Conservation (phyloP, 1,140 invertebrate genomes). For the Mycetomoellerius zeteki region DNA sequence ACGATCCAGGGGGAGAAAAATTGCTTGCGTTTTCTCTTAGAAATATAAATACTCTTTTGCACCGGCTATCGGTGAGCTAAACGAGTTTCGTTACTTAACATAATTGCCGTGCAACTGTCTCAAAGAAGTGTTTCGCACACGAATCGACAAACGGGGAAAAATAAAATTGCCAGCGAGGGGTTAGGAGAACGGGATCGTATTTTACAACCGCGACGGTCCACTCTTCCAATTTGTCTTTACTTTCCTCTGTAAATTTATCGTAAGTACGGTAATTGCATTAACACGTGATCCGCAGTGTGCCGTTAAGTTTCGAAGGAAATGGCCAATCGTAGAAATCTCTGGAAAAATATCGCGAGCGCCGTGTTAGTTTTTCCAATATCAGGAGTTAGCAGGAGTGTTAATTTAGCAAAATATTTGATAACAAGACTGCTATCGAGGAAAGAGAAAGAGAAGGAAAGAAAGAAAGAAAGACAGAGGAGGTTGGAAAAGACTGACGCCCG, state of each 20-base stretch:
- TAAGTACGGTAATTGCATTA: constrained; percentile 60
- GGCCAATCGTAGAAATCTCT: constrained; percentile 2
- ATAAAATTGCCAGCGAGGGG: background rate
- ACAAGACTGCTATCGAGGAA: background rate
- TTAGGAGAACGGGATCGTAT: background rate
- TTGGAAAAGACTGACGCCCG: background rate
- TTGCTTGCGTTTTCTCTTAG: constrained; percentile 19
- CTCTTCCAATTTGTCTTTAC: constrained; percentile 57
- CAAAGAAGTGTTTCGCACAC: constrained; percentile 26
- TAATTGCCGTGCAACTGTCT: constrained; percentile 42
- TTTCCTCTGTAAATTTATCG: constrained; percentile 47
- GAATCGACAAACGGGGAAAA: constrained; percentile 47
- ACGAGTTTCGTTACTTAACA: constrained; percentile 64
- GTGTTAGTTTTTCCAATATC: constrained; percentile 25
- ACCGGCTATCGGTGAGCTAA: constrained; percentile 28
- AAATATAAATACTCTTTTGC: constrained; percentile 53
- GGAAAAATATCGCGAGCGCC: constrained; percentile 15
- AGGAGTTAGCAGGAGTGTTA: constrained; percentile 1
- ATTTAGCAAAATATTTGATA: constrained; percentile 34
- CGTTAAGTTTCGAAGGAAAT: constrained; percentile 53
- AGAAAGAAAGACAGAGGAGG: no score
- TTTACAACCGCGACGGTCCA: constrained; percentile 46
- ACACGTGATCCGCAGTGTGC: constrained; percentile 44
- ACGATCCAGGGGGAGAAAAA: background rate
- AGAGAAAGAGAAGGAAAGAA: no score